Evolutionary conservation across 1,140 invertebrate species (phyloP).

Genomic region (Himalopsyche phryganea): DNA sequence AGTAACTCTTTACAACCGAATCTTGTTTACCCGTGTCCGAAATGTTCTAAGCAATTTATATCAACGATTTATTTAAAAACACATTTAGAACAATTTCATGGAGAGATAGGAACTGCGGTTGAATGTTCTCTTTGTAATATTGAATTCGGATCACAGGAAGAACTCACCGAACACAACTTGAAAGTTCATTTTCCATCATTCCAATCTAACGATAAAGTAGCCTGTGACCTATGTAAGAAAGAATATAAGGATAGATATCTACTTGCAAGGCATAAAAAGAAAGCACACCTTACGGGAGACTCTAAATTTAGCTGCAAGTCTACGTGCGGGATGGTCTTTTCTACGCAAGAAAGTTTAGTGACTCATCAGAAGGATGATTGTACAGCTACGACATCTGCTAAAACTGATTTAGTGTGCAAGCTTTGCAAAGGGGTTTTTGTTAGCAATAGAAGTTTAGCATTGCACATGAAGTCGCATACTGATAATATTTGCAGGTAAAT

Average conservation of each 20-base stretch:
- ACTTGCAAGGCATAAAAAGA: slow-evolving; percentile 13
- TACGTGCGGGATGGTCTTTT: slow-evolving; percentile 1
- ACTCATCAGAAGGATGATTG: background rate
- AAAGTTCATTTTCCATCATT: slow-evolving; percentile 10
- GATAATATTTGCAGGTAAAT: too few species aligned
- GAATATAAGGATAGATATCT: slow-evolving; percentile 17
- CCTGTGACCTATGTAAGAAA: slow-evolving; percentile 15
- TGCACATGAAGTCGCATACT: too few species aligned
- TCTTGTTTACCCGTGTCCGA: background rate
- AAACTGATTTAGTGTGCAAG: too few species aligned
- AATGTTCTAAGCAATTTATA: slow-evolving; percentile 17
- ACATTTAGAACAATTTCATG: slow-evolving; percentile 12
- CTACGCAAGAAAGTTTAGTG: background rate
- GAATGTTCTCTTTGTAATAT: background rate
- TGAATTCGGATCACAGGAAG: slow-evolving; percentile 5
- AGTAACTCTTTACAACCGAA: background rate
- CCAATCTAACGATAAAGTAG: background rate
- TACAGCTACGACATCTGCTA: background rate
- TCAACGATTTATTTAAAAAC: slow-evolving; percentile 8
- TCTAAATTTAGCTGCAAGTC: background rate
- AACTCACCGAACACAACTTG: slow-evolving; percentile 5
- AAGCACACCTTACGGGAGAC: background rate
- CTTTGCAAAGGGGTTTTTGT: too few species aligned
- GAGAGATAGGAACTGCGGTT: background rate
- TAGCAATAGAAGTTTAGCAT: too few species aligned